Conservation (phyloP, 1,140 invertebrate species). For the Pararge aegeria region DNA sequence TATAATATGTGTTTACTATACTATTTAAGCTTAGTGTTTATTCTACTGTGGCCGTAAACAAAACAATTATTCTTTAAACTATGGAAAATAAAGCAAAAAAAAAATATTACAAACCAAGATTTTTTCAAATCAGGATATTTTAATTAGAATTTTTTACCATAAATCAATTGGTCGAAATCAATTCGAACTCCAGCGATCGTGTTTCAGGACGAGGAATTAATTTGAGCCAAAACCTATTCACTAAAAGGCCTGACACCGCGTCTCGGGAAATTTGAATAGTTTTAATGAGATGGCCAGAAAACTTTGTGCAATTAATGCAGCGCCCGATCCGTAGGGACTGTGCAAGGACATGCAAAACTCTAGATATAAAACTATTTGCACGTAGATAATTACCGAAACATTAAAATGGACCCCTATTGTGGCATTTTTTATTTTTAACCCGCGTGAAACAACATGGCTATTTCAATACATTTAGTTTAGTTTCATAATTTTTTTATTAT, state of each 20-base stretch:
- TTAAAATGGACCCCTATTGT: no score
- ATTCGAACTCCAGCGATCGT: not conserved
- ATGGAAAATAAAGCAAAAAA: not conserved
- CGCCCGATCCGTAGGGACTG: conserved; percentile 18
- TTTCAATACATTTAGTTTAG: no score
- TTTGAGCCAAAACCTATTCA: not conserved
- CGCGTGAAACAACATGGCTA: no score
- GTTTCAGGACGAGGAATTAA: not conserved
- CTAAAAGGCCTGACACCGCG: not conserved
- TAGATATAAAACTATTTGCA: no score
- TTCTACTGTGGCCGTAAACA: no score
- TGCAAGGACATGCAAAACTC: conserved; percentile 22
- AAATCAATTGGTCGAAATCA: not conserved
- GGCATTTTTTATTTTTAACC: no score
- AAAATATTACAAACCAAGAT: no score
- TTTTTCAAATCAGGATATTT: not conserved
- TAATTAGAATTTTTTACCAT: not conserved
- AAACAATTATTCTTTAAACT: not conserved
- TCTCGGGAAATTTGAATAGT: conserved; percentile 37
- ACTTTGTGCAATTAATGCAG: conserved; percentile 45
- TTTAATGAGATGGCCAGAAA: conserved; percentile 48
- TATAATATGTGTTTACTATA: no score
- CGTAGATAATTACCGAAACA: no score
- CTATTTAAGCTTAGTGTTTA: no score
- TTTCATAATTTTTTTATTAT: no score